A percentile compares a stretch with the other conserved stretches of the same genome.
Conservation (phyloP, 2,113 vertebrate genomes). For the Piprites chloris region DNA sequence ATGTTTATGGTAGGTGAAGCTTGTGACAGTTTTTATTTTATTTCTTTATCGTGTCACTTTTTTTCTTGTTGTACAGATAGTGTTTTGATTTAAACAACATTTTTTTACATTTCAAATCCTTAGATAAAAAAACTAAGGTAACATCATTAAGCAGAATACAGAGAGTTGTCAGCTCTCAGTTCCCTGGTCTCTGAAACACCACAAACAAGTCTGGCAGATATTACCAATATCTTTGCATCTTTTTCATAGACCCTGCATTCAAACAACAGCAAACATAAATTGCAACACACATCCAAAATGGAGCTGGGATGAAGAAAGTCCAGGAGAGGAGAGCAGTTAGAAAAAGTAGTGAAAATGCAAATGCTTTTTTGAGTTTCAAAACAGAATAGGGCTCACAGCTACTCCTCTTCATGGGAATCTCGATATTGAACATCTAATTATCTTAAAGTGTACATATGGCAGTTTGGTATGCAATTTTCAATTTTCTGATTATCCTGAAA, state of each 20-base stretch:
- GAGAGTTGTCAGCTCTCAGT: background rate
- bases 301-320: background rate
- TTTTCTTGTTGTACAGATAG: background rate
- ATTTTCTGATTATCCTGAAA: conserved; percentile 8
- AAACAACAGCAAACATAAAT: background rate
- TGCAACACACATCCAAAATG: background rate
- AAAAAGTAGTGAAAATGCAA: background rate
- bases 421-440: conserved; percentile 6
- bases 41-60: background rate
- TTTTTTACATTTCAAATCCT: background rate
- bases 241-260: background rate
- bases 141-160: background rate
- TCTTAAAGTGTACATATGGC: background rate
- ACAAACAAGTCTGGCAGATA: background rate
- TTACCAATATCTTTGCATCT: background rate
- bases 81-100: background rate
- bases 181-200: background rate
- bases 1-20: background rate
- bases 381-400: background rate
- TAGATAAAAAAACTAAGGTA: background rate
- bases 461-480: background rate
- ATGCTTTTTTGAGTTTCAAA: background rate
- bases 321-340: background rate
- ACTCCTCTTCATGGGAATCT: background rate
- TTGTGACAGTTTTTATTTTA: background rate